These are phyloP conservation scores for Pan paniscus DNA, from an alignment of 2,113 vertebrate species.

Conservation along the genomic window DNA sequence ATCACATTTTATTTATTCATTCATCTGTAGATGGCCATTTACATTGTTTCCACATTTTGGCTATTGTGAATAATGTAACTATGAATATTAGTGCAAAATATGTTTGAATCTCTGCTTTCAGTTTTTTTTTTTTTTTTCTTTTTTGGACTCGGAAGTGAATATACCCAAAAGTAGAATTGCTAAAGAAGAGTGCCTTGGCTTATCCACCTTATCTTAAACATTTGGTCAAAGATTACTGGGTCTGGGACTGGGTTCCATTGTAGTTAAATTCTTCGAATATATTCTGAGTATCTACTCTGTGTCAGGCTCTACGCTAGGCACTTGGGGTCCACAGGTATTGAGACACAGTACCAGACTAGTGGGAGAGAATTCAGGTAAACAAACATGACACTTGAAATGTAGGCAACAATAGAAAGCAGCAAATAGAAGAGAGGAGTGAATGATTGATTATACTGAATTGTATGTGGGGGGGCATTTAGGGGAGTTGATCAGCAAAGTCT, in stretches of 20 bases:
- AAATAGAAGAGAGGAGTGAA: background rate
- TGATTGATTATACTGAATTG: background rate
- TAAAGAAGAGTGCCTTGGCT: background rate
- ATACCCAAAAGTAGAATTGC: background rate
- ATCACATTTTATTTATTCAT: background rate
- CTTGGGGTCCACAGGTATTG: background rate
- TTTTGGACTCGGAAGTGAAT: background rate
- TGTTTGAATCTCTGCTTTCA: background rate
- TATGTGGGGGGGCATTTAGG: accelerated
- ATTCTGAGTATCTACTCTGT: background rate
- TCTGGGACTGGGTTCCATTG: background rate
- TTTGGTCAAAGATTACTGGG: background rate
- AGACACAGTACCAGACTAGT: background rate
- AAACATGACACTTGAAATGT: background rate
- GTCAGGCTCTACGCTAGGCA: background rate
- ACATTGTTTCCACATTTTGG: background rate
- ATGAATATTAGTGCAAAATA: background rate
- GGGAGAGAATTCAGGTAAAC: background rate
- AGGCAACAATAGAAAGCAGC: background rate
- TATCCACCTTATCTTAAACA: background rate
- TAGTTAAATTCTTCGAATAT: background rate
- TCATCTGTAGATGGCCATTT: background rate
- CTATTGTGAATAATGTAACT: background rate
- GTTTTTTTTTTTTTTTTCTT: background rate
- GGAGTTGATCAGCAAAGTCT: background rate